Evolutionary conservation across 2,888 invertebrate genomes (phyloP), one percentile per base, ranked within the genome.

Genomic region (Patella ulyssiponensis): DNA sequence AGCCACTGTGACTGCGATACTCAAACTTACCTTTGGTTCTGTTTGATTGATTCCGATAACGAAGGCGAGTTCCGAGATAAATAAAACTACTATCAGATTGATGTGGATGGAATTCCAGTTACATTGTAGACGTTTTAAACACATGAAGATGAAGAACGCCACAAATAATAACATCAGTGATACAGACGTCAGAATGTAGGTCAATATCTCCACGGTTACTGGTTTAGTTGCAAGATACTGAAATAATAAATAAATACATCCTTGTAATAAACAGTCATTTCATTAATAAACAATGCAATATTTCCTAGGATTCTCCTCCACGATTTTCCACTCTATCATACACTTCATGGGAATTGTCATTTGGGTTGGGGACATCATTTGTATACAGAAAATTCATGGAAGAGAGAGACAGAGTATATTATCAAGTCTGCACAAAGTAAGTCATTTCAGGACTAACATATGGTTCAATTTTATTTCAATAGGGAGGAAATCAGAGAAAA

Each of bases 91-190:
- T n/a, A 98, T 95, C 12, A 98, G 94, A 91, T 98, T 98, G 89
- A 97, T 96, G 89, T 97, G 96, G 82, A 98, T 98, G 27, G 96
- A 96, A 92, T 98, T 98, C 71, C 97, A 96, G 86, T 98, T 98
- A 75, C 91, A 91, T 82, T 90, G 88, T 4, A 89, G 80, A 27
- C 86, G 79, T 80, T 88, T 88, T 85, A 98, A 94, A 71, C 96
- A 92, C 64, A 96, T 95, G 74, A 98, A 93, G 27, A 97, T 95
- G 12, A 96, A 92, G 90, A 97, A 94, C 0, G 97, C 95, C 76
- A 94, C 93, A 17, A 96, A 92, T 5, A 98, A 93, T 20, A 97
- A 93, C 0, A 96, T 95, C 71, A 98, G 92, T 0, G 98, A 96
- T 71, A 97, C 93, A 84, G 95, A 94, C 89, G 98, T 96, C 0